A percentile compares a stretch with the other conserved stretches of the same genome.
These are phyloP conservation scores for Erythrolamprus reginae DNA, from an alignment of 2,113 vertebrate species.

Conservation along the genomic window DNA sequence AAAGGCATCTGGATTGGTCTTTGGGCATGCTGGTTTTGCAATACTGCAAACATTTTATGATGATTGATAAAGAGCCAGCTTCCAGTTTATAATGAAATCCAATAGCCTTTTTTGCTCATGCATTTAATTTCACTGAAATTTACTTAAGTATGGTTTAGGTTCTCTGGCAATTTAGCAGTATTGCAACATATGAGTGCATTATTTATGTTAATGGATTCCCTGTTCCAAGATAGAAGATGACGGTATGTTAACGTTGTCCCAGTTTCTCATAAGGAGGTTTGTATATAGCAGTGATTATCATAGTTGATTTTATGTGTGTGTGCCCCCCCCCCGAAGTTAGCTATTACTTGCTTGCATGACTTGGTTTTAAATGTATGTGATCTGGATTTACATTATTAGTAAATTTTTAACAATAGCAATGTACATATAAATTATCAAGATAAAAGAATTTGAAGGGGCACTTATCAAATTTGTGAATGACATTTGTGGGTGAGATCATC, in stretches of 20 bases:
- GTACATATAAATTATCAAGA: neutral
- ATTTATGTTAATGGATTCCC: neutral
- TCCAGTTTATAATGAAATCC: neutral
- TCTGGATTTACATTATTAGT: neutral
- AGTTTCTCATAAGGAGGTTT: neutral
- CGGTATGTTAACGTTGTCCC: neutral
- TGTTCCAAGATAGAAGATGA: neutral
- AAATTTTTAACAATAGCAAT: neutral
- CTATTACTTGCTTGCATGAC: neutral
- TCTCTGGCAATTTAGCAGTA: neutral
- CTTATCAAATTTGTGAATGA: neutral
- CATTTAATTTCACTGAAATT: neutral
- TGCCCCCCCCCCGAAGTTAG: neutral
- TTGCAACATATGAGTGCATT: neutral
- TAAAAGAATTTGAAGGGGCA: neutral
- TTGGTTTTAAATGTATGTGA: neutral
- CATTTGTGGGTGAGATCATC: no score
- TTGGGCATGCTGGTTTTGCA: neutral
- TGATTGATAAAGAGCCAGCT: neutral
- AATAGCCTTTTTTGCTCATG: neutral
- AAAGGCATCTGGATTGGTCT: neutral
- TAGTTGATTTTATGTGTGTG: neutral
- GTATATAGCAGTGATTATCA: neutral
- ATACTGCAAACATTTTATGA: neutral
- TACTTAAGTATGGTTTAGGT: neutral